Base-by-base conservation (phyloP, 2,888 invertebrate genomes). In the Phlogophora meticulosa region DNA sequence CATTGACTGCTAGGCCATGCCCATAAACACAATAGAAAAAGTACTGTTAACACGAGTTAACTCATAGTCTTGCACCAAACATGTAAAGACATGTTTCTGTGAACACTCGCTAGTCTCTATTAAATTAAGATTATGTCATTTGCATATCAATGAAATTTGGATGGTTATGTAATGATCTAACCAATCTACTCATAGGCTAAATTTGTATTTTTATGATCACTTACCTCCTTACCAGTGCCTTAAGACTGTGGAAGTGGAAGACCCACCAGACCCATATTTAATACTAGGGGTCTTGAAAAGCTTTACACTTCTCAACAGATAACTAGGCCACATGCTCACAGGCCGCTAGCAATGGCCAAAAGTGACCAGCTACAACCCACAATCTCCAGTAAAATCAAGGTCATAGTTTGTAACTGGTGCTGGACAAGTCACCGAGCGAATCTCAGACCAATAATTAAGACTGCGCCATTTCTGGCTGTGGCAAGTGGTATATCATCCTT, bases 51-150 rank as follows among this genome's bases (percentile, higher is more conserved):
- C 40, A 10, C 36, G 24, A 53, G n/a, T n/a, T n/a, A 38, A 36
- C 17, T 48, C 15, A 40, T 59, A n/a, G n/a, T n/a, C n/a, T 36
- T 7, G 17, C 28, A 36, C n/a, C 17, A 51, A 56, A 24, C 5
- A 2, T 5, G 2, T 22, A 5, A 40, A 22, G 32, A 36, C 40
- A n/a, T 76, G 32, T 71, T 57, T 42, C 28, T 42, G 43, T 56
- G 28, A 61, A 69, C 63, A 56, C 15, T 64, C 58, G 65, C 82
- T 81, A 80, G 79, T 74, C 75, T 67, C 61, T 63, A 59, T 49
- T 43, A 61, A 46, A 51, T 76, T 71, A 71, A 46, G 61, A 46
- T 36, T 34, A 22, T 57, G 42, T 34, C 17, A 55, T 55, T 76
- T 1, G n/a, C 20, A 42, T 51, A 52, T 22, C 38, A 40, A 20